phyloP scores from a whole-genome alignment of 2,888 invertebrate species.

The Dryomyza anilis region DNA sequence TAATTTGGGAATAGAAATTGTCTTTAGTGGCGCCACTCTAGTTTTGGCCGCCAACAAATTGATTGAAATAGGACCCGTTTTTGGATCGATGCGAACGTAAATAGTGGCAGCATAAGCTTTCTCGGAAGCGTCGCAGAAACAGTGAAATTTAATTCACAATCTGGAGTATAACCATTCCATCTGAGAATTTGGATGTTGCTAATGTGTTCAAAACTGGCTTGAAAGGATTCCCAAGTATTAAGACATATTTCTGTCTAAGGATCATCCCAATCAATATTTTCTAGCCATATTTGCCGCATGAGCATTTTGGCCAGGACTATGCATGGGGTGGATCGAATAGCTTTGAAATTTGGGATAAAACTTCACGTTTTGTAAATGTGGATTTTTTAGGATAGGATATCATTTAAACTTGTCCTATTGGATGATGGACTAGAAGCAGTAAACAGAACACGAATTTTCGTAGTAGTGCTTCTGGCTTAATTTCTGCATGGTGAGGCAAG shows the following conservation, averaged over 20 bases:
- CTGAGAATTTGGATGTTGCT: slow-evolving; percentile 17
- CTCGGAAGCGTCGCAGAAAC: slow-evolving; percentile 27
- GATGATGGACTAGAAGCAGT: too few species aligned
- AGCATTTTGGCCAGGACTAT: slow-evolving; percentile 4
- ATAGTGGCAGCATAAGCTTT: background rate
- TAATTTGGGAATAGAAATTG: slow-evolving; percentile 10
- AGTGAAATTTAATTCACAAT: background rate
- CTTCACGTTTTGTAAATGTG: slow-evolving; percentile 22
- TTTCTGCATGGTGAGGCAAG: too few species aligned
- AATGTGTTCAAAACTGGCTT: background rate
- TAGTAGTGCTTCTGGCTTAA: too few species aligned
- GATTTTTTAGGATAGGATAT: too few species aligned
- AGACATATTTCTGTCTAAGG: background rate
- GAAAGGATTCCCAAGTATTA: background rate
- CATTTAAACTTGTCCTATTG: too few species aligned
- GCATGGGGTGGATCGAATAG: slow-evolving; percentile 10
- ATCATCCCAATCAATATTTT: background rate
- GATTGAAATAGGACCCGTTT: background rate
- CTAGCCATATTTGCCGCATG: slow-evolving; percentile 10
- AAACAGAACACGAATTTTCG: too few species aligned
- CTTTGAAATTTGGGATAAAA: slow-evolving; percentile 4
- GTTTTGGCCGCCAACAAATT: too few species aligned
- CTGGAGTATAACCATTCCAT: slow-evolving; percentile 15
- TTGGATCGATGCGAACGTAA: slow-evolving; percentile 15
- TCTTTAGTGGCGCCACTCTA: slow-evolving; percentile 23